Conservation (phyloP, 2,113 vertebrate species). For the Cacatua alba region DNA sequence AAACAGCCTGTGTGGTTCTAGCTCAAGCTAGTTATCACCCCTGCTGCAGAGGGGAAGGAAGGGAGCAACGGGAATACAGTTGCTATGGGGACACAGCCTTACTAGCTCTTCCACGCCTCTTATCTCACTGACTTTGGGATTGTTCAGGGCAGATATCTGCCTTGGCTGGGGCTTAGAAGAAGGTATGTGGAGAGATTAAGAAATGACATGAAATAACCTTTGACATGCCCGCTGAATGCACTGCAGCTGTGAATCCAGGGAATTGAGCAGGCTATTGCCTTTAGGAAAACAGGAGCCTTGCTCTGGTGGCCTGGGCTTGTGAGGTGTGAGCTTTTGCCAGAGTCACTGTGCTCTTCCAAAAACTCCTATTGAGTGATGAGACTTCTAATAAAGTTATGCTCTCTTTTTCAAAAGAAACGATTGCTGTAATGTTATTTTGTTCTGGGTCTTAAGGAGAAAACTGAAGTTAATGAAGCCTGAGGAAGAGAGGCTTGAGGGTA, state of each 20-base stretch:
- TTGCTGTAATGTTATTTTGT: not conserved
- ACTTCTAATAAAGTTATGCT: slow-evolving; percentile 35
- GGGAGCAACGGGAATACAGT: not conserved
- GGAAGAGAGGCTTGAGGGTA: not conserved
- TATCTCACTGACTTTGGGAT: not conserved
- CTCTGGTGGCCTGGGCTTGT: not conserved
- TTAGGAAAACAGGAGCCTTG: not conserved
- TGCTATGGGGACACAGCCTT: not conserved
- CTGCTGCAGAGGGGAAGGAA: not conserved
- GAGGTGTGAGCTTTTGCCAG: not conserved
- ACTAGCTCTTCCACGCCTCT: not conserved
- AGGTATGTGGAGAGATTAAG: slow-evolving; percentile 6
- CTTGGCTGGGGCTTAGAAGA: not conserved
- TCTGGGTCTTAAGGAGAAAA: not conserved
- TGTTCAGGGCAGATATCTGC: not conserved
- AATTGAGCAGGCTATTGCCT: not conserved
- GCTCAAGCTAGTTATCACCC: not conserved
- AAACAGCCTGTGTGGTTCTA: not conserved
- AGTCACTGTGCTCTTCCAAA: not conserved
- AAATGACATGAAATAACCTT: not conserved
- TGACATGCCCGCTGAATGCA: not conserved
- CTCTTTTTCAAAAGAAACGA: not conserved
- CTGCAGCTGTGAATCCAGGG: not conserved
- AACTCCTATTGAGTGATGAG: not conserved
- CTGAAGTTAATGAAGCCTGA: not conserved